Percentiles rank a stretch among this genome's conserved stretches.
These are phyloP conservation scores for Philereme transversata DNA, from an alignment of 2,888 invertebrate genomes.

Conservation along the genomic window DNA sequence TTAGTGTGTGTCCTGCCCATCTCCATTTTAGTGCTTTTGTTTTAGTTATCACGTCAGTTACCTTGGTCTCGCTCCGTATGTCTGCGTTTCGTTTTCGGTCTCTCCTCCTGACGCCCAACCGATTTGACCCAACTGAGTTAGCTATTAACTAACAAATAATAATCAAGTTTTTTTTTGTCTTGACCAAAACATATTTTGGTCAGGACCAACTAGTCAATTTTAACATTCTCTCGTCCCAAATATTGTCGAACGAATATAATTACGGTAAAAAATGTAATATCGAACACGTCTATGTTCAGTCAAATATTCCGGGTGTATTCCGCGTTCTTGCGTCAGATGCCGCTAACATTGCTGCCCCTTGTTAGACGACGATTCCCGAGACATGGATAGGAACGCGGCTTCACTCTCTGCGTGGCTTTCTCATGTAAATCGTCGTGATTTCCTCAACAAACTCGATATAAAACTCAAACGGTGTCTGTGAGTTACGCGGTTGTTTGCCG, in stretches of 20 bases:
- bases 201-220: not conserved
- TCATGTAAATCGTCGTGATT: slow-evolving; percentile 77
- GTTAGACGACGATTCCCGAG: slow-evolving; percentile 61
- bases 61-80: too few species aligned
- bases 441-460: slow-evolving; percentile 68
- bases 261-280: slow-evolving; percentile 56
- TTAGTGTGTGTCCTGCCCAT: too few species aligned
- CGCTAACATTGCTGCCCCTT: slow-evolving; percentile 73
- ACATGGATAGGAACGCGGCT: slow-evolving; percentile 51
- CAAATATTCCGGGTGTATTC: slow-evolving; percentile 69
- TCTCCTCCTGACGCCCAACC: too few species aligned
- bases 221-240: not conserved
- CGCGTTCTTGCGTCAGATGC: slow-evolving; percentile 66
- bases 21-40: too few species aligned
- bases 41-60: too few species aligned
- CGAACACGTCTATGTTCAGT: slow-evolving; percentile 67
- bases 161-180: too few species aligned
- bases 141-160: too few species aligned
- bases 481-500: slow-evolving; percentile 45
- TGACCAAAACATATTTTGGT: not conserved
- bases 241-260: slow-evolving; percentile 20
- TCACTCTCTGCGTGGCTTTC: slow-evolving; percentile 63
- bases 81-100: too few species aligned
- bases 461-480: slow-evolving; percentile 61
- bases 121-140: too few species aligned